A percentile compares a stretch with the other conserved stretches of the same genome.
Evolutionary conservation across 2,888 invertebrate genomes (phyloP).

Genomic region (Saturnia pavonia): DNA sequence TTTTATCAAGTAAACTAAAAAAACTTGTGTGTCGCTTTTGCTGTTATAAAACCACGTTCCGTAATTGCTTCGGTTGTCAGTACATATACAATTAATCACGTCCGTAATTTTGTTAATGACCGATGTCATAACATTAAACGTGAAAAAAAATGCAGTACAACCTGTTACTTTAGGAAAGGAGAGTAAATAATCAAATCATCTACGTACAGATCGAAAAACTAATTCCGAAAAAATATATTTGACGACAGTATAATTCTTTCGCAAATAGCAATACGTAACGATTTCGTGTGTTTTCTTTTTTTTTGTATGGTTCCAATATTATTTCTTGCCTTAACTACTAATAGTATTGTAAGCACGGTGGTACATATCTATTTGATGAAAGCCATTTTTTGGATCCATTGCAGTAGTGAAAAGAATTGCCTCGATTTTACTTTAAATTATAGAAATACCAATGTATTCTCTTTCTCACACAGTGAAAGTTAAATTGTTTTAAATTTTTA

Average conservation of each 20-base stretch:
- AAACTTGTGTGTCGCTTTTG: background rate
- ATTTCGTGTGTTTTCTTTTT: background rate
- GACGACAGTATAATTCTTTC: background rate
- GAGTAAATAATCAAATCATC: background rate
- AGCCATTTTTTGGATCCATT: conserved; percentile 18
- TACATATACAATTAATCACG: background rate
- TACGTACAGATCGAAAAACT: background rate
- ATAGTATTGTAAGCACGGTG: conserved; percentile 21
- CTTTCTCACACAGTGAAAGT: background rate
- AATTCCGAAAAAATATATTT: background rate
- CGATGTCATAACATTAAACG: background rate
- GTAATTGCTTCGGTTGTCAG: background rate
- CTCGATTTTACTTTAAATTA: conserved; percentile 4
- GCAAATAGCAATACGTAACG: conserved; percentile 3
- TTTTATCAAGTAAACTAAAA: background rate
- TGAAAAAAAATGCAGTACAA: background rate
- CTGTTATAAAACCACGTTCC: background rate
- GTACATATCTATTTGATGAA: conserved; percentile 20
- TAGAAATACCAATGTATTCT: background rate
- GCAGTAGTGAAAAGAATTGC: background rate
- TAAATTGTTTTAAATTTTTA: background rate
- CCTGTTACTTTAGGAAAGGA: background rate
- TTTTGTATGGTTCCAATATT: conserved; percentile 11
- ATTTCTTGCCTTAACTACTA: conserved; percentile 15
- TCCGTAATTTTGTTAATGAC: background rate